Conservation (phyloP, 2,797 vertebrate species). For the Lagocephalus sceleratus region DNA sequence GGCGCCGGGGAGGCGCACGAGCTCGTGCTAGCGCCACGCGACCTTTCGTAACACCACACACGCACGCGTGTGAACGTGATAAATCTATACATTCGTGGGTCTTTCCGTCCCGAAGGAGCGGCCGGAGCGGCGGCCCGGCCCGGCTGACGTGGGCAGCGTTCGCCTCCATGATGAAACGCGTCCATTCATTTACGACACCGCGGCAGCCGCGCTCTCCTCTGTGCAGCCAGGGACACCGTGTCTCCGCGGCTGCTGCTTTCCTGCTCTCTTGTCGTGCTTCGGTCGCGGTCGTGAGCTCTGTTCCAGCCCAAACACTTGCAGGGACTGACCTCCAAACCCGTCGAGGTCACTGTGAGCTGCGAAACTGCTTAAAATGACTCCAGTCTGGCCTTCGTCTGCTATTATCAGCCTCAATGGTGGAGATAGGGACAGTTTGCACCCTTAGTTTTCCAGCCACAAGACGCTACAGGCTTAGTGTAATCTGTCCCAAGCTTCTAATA, state of each 20-base stretch:
- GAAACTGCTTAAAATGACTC: slow-evolving; percentile 23
- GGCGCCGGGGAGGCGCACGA: background rate
- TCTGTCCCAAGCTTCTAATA: slow-evolving; percentile 16
- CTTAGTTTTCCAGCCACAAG: background rate
- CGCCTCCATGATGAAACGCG: no score
- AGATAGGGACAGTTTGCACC: background rate
- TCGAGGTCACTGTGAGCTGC: slow-evolving; percentile 15
- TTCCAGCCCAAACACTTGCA: background rate
- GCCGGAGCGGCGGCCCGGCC: no score
- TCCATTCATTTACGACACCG: background rate
- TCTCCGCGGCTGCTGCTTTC: no score
- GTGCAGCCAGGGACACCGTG: no score
- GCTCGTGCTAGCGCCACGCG: background rate
- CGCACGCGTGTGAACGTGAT: no score
- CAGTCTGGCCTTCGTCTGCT: slow-evolving; percentile 51
- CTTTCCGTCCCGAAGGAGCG: no score
- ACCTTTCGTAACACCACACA: background rate
- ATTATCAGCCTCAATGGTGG: background rate
- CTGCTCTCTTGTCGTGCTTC: no score
- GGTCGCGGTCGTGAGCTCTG: no score
- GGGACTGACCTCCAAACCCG: background rate
- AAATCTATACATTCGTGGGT: no score
- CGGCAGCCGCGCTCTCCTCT: no score
- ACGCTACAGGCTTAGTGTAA: slow-evolving; percentile 36
- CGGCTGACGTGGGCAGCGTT: no score